Evolutionary conservation across 2,797 vertebrate genomes (phyloP).

Genomic region (Sebastes hubbsi): DNA sequence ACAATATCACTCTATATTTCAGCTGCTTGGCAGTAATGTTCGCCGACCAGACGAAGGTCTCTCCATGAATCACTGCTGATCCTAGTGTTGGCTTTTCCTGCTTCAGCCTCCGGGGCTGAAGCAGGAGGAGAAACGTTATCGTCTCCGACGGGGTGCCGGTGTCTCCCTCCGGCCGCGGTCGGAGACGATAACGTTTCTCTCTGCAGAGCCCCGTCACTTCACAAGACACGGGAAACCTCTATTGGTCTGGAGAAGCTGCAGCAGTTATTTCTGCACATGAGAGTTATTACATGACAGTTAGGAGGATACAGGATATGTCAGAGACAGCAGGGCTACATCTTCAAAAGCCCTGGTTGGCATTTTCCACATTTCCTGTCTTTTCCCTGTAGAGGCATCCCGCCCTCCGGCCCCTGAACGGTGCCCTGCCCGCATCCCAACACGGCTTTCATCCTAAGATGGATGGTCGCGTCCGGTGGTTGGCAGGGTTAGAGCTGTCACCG

Average conservation of each 20-base stretch:
- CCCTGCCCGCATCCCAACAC: conserved; percentile 17
- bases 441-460: conserved; percentile 40
- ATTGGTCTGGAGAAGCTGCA: no score
- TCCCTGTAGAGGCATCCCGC: conserved; percentile 55
- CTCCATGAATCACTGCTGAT: no score
- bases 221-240: no score
- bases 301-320: conserved; percentile 1
- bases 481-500: conserved; percentile 16
- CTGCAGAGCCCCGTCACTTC: no score
- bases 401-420: conserved; percentile 1
- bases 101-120: no score
- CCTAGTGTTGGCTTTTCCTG: no score
- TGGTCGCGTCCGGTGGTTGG: neutral
- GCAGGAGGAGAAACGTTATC: no score
- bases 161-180: no score
- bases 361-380: conserved; percentile 58
- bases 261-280: neutral
- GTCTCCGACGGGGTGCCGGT: no score
- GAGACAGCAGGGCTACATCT: neutral
- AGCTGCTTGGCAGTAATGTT: no score
- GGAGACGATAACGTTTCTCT: no score
- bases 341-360: conserved; percentile 35
- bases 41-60: fast-evolving
- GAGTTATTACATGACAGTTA: neutral
- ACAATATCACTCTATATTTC: no score